phyloP scores from a whole-genome alignment of 2,113 vertebrate species.

The Cygnus buccinator region DNA sequence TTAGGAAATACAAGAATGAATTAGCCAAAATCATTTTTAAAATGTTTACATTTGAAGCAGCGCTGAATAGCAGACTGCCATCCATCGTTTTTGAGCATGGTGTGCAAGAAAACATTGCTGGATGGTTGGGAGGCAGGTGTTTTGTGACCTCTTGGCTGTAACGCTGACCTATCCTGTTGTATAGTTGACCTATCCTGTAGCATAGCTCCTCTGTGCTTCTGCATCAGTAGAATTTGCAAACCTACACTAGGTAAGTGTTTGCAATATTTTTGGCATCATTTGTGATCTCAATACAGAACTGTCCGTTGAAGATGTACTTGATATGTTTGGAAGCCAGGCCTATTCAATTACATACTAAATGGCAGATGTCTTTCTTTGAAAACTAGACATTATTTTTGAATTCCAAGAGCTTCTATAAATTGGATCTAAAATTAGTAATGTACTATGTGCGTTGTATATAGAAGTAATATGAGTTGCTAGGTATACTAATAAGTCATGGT shows the following conservation, averaged over 20 bases:
- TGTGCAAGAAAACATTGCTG: neutral
- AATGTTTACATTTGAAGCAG: neutral
- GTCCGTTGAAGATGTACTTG: neutral
- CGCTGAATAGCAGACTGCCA: neutral
- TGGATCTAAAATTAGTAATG: neutral
- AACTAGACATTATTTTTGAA: neutral
- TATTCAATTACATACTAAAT: neutral
- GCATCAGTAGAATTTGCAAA: neutral
- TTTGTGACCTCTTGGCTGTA: neutral
- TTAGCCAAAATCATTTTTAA: neutral
- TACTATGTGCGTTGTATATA: neutral
- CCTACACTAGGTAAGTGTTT: neutral
- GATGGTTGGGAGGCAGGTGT: neutral
- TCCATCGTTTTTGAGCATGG: neutral
- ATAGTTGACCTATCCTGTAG: neutral
- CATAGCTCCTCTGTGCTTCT: neutral
- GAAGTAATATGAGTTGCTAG: neutral
- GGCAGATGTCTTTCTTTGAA: neutral
- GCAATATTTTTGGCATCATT: neutral
- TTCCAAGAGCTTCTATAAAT: slow-evolving; percentile 16
- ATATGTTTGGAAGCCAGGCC: neutral
- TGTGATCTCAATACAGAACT: neutral
- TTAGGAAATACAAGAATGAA: neutral
- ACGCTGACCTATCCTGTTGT: neutral
- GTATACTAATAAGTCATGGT: neutral